These are phyloP conservation scores for Falco punctatus DNA, from an alignment of 2,113 vertebrate species.

Conservation along the genomic window DNA sequence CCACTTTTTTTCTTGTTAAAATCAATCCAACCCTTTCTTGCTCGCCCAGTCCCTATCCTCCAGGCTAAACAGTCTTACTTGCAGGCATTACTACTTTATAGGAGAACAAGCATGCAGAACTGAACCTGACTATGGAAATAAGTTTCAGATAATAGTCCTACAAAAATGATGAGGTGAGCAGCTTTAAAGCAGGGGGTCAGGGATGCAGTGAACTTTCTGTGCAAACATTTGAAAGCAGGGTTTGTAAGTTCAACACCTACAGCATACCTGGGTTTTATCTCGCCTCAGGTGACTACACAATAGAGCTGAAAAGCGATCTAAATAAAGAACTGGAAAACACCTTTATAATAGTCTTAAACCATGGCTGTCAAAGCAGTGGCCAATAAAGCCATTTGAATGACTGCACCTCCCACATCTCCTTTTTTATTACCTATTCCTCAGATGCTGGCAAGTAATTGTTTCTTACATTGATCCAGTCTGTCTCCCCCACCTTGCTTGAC, in stretches of 20 bases:
- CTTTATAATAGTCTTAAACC: neutral
- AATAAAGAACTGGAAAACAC: neutral
- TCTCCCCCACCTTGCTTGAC: neutral
- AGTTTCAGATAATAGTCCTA: neutral
- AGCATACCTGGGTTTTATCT: neutral
- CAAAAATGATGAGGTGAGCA: neutral
- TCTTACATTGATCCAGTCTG: neutral
- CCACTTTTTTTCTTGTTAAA: neutral
- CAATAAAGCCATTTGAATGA: neutral
- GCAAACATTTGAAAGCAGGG: neutral
- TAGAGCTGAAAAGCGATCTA: neutral
- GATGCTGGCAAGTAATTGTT: neutral
- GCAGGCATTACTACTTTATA: neutral
- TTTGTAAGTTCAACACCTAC: neutral
- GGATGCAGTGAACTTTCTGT: neutral
- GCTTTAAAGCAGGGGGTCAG: neutral
- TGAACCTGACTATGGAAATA: neutral
- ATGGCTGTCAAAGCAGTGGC: neutral
- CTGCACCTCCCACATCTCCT: neutral
- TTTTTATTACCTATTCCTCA: neutral
- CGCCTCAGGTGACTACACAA: neutral
- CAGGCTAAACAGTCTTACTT: neutral
- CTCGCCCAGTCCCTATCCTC: neutral
- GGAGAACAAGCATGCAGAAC: neutral
- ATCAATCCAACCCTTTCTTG: neutral